Percentiles rank a stretch among this genome's conserved stretches.
These are phyloP conservation scores for Ganaspis sp. DNA, from an alignment of 1,140 invertebrate genomes.

Conservation along the genomic window DNA sequence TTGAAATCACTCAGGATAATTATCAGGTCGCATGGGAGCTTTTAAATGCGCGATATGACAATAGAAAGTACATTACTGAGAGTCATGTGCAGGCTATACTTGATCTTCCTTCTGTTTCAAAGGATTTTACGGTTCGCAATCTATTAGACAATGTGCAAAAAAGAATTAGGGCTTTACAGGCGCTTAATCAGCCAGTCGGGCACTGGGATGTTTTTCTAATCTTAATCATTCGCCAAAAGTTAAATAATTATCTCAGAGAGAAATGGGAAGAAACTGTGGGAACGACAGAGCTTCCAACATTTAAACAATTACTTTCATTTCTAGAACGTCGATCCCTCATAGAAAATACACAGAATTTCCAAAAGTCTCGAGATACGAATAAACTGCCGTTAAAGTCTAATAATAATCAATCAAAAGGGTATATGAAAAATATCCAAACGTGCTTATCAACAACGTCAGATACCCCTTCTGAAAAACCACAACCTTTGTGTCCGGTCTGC, in stretches of 20 bases:
- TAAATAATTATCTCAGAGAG: constrained; percentile 22
- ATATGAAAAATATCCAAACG: no score
- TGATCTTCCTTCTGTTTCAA: no score
- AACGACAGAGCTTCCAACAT: constrained; percentile 27
- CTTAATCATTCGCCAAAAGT: no score
- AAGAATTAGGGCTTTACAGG: constrained; percentile 45
- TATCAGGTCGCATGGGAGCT: no score
- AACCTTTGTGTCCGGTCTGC: constrained; percentile 39
- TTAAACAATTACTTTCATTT: constrained; percentile 41
- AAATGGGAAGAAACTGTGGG: no score
- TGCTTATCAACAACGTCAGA: no score
- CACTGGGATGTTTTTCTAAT: constrained; percentile 50
- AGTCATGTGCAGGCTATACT: no score
- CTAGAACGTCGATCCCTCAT: background rate
- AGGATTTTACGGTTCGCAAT: background rate
- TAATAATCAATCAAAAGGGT: background rate
- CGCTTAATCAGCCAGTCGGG: constrained; percentile 42
- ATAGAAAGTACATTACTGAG: no score
- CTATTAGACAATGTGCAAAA: constrained; percentile 46
- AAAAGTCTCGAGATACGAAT: background rate
- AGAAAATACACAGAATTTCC: no score
- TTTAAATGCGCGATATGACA: no score
- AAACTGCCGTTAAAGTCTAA: background rate
- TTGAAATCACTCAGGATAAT: no score
- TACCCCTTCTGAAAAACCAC: background rate